These are phyloP conservation scores for Stramonita haemastoma DNA, from an alignment of 2,888 invertebrate species.

Conservation along the genomic window DNA sequence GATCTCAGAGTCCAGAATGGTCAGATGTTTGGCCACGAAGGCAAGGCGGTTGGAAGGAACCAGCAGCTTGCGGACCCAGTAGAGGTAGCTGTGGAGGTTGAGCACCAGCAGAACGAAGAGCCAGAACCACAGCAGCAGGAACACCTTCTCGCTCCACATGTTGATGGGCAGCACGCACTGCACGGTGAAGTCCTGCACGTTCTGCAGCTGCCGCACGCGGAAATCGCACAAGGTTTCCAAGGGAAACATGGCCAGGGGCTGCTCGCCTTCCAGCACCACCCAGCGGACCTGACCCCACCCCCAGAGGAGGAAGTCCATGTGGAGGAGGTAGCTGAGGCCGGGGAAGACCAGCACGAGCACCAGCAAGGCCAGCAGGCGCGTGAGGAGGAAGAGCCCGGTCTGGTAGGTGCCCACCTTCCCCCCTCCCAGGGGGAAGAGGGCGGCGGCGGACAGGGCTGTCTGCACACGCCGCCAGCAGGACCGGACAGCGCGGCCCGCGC, in stretches of 20 bases:
- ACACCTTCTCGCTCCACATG: constrained; percentile 76
- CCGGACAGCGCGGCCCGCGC: constrained; percentile 77
- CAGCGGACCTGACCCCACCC: constrained; percentile 73
- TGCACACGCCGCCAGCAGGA: constrained; percentile 78
- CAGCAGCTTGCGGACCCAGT: constrained; percentile 46
- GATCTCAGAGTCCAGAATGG: not conserved
- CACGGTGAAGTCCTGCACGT: constrained; percentile 78
- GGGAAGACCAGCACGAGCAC: constrained; percentile 2
- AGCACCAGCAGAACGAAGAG: constrained; percentile 70
- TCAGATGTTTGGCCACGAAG: constrained; percentile 43
- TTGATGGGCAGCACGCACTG: constrained; percentile 77
- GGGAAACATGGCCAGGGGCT: constrained; percentile 74
- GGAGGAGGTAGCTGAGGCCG: constrained; percentile 78
- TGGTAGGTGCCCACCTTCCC: constrained; percentile 23
- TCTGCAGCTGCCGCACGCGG: constrained; percentile 77
- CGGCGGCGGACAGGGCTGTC: constrained; percentile 77
- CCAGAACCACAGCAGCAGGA: constrained; percentile 80
- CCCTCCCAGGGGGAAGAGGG: constrained; percentile 76
- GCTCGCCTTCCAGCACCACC: constrained; percentile 76
- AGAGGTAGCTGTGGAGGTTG: constrained; percentile 43
- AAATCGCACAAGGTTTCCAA: constrained; percentile 77
- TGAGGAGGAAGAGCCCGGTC: constrained; percentile 35
- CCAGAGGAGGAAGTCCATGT: constrained; percentile 76
- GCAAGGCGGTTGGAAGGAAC: constrained; percentile 31
- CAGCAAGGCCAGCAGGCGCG: constrained; percentile 2